Evolutionary conservation across 1,140 invertebrate genomes (phyloP).

Genomic region (Dysdera silvatica): DNA sequence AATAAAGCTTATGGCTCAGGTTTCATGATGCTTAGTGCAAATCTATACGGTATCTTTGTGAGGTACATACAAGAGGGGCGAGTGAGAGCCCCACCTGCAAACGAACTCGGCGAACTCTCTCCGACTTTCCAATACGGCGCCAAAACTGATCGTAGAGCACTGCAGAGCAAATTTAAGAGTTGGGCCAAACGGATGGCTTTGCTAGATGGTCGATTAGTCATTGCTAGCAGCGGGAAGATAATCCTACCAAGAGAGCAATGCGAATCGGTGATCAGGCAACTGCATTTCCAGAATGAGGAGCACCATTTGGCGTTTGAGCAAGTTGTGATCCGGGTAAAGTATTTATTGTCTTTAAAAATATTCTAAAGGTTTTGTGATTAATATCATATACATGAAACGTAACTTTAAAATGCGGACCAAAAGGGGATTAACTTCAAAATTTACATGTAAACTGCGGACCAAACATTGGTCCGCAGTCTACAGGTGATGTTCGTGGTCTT

Average conservation of each 20-base stretch:
- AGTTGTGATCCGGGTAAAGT: constrained; percentile 10
- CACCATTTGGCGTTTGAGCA: constrained; percentile 1
- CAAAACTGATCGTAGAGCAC: constrained; percentile 19
- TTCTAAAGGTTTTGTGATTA: background rate
- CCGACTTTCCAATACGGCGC: constrained; percentile 19
- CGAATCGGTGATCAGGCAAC: constrained; percentile 2
- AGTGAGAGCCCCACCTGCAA: constrained; percentile 6
- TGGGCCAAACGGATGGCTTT: constrained; percentile 20
- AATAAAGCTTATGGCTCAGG: background rate
- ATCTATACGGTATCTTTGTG: constrained; percentile 14
- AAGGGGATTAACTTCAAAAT: too few species aligned
- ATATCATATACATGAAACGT: too few species aligned
- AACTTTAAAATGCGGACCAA: too few species aligned
- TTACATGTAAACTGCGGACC: too few species aligned
- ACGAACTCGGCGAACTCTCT: constrained; percentile 8
- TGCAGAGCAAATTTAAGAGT: constrained; percentile 28
- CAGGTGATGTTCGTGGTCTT: too few species aligned
- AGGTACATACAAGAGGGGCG: constrained; percentile 10
- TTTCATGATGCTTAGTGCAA: constrained; percentile 18
- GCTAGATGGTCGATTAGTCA: background rate
- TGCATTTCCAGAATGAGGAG: constrained; percentile 9
- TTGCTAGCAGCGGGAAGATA: constrained; percentile 5
- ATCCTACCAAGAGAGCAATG: constrained; percentile 18
- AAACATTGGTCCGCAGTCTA: too few species aligned
- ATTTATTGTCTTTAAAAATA: background rate